Evolutionary conservation across 2,113 vertebrate species (phyloP).

Genomic region (Amphiprion percula): DNA sequence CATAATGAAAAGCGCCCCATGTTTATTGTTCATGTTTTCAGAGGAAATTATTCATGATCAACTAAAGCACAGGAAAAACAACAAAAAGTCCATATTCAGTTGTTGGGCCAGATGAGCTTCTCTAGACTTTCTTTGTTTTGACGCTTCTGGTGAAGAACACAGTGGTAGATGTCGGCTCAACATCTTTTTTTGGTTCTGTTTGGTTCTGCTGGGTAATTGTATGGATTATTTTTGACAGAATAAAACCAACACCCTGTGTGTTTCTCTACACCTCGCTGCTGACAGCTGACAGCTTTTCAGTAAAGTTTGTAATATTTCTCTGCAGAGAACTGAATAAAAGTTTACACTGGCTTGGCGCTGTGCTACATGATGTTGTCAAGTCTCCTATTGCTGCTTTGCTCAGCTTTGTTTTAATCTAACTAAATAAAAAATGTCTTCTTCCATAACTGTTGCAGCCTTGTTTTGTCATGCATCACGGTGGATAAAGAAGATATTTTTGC

Average conservation of each 20-base stretch:
- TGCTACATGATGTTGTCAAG: not conserved
- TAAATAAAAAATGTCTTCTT: not conserved
- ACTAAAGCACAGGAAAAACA: too few relatives aligned
- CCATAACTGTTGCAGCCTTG: not conserved
- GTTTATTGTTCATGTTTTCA: too few relatives aligned
- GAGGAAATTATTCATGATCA: too few relatives aligned
- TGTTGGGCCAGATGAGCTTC: too few relatives aligned
- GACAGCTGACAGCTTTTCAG: not conserved
- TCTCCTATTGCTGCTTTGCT: not conserved
- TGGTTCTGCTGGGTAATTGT: too few relatives aligned
- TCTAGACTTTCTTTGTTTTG: too few relatives aligned
- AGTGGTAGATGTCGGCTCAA: too few relatives aligned
- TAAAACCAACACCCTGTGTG: not conserved
- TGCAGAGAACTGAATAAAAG: not conserved
- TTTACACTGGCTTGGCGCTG: not conserved
- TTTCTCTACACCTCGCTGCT: not conserved
- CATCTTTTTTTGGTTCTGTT: not conserved
- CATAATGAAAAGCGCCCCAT: too few relatives aligned
- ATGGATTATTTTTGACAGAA: not conserved
- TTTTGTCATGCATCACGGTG: too few relatives aligned
- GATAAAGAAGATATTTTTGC: not conserved
- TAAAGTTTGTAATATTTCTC: not conserved
- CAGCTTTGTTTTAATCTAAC: not conserved
- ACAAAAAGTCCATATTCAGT: too few relatives aligned
- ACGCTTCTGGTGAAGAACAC: too few relatives aligned